Base-by-base conservation (phyloP, 2,888 invertebrate species). In the Macaria liturata region DNA sequence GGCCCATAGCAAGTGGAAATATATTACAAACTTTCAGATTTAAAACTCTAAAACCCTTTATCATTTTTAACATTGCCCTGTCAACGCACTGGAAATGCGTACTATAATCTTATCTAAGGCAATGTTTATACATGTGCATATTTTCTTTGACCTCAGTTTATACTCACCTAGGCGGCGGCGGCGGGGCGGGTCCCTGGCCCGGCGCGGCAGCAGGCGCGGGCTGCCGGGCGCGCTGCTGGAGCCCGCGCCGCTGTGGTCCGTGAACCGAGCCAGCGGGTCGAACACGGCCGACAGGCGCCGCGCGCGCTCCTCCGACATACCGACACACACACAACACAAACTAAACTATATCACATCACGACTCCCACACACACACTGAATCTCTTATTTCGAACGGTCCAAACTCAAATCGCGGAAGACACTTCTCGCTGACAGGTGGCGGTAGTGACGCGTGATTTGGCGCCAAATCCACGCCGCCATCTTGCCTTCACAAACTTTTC, bases 241-340 rank as follows among this genome's bases (percentile, higher is more conserved):
- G 5, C 90, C 88, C 72, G 93, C 87, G 70, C 93, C 88, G 70
- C 94, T 93, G 70, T 94, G 90, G 81, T 95, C 94, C 84, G 95
- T 94, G 65, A 97, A 92, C 83, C 96, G 92, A 65, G 96, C 94
- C 76, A 97, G 92, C 69, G 96, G 96, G 88, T 97, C 96, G 83
- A 96, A 95, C 74, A 96, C 95, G 92, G 96, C 96, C 84, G 96
- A 96, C 84, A 96, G 89, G 79, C 96, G 94, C 77, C 95, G 94
- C 83, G 95, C 93, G 79, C 94, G 92, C 84, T 94, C 94, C 87
- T 94, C 94, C 72, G 94, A 93, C 94, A 94, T 94, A 80, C 82
- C 75, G 81, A 82, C 75, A 81, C 81, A 83, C 80, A 75, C 82
- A 83, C 80, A 75, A 82, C 80, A 83, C 75, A 69, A 78, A 78